Percentiles rank a stretch among this genome's conserved stretches.
These are phyloP conservation scores for Rostratula benghalensis DNA, from an alignment of 2,113 vertebrate species.

Conservation along the genomic window DNA sequence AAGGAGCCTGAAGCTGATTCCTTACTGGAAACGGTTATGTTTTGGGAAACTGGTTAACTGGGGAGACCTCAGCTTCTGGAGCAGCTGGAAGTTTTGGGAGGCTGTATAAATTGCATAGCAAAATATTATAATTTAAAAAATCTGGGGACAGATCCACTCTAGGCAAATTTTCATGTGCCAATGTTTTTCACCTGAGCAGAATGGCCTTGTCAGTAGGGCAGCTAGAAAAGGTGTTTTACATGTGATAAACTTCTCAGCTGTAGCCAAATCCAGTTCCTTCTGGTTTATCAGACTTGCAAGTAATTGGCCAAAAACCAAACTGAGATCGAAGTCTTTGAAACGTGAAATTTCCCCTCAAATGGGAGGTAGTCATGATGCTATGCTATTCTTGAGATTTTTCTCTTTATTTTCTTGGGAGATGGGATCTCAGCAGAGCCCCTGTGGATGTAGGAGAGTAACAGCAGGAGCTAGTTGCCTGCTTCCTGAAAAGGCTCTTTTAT, in stretches of 20 bases:
- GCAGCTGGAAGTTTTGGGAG: background rate
- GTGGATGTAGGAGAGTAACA: background rate
- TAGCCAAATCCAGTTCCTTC: background rate
- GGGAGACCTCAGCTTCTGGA: background rate
- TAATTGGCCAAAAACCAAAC: background rate
- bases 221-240: background rate
- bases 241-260: background rate
- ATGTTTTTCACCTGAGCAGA: background rate
- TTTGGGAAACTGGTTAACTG: background rate
- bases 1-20: background rate
- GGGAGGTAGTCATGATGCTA: background rate
- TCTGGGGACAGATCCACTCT: background rate
- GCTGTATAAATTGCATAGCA: background rate
- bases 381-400: background rate
- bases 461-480: background rate
- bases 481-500: background rate
- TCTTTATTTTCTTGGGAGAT: background rate
- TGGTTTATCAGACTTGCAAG: background rate
- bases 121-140: background rate
- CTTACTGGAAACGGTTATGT: accelerated
- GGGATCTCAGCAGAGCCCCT: background rate
- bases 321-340: background rate
- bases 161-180: background rate
- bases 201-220: background rate
- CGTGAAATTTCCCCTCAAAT: background rate